Evolutionary conservation across 2,797 vertebrate species (phyloP).

Genomic region (Phalloptychus januarius): DNA sequence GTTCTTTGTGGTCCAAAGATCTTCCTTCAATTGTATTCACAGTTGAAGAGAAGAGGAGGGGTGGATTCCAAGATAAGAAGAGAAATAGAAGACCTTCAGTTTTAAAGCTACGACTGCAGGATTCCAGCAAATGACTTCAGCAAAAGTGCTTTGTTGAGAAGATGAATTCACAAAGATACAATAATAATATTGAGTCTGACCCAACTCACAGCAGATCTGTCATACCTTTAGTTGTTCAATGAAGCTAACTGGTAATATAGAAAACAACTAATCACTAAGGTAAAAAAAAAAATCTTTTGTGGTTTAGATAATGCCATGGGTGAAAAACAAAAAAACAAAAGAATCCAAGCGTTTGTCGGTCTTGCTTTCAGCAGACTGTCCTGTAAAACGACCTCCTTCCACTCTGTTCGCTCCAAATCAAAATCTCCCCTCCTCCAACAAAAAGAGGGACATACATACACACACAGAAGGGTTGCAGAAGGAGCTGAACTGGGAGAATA

Average conservation of each 20-base stretch:
- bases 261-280: not conserved
- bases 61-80: conserved; percentile 9
- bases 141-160: conserved; percentile 7
- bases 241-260: conserved; percentile 2
- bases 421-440: conserved; percentile 68
- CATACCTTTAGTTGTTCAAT: conserved; percentile 24
- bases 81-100: conserved; percentile 17
- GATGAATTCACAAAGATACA: not conserved
- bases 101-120: conserved; percentile 2
- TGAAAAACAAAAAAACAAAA: conserved; percentile 7
- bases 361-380: conserved; percentile 55
- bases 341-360: conserved; percentile 26
- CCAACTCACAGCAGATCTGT: conserved; percentile 34
- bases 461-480: conserved; percentile 44
- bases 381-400: conserved; percentile 72
- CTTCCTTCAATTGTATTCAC: conserved; percentile 66
- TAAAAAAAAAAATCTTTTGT: not conserved
- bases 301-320: not conserved
- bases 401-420: conserved; percentile 64
- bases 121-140: not conserved
- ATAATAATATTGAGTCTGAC: conserved; percentile 7
- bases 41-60: conserved; percentile 55
- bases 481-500: conserved; percentile 45
- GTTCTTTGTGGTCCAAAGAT: conserved; percentile 41
- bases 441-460: conserved; percentile 34